A percentile compares a stretch with the other conserved stretches of the same genome.
Evolutionary conservation across 2,113 vertebrate species (phyloP).

Genomic region (Malurus alboscapulatus): DNA sequence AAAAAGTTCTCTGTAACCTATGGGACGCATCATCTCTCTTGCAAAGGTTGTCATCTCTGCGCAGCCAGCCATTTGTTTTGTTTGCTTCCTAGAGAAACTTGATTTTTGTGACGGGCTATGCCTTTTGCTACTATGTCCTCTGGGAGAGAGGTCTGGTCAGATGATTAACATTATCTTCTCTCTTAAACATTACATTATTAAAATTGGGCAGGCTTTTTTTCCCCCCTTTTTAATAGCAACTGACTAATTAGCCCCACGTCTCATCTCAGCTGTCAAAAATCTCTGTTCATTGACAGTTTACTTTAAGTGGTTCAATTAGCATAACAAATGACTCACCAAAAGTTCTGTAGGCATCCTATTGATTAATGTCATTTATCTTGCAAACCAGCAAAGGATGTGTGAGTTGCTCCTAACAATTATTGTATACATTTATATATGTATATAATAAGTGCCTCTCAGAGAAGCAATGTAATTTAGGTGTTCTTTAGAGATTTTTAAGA

Average conservation of each 20-base stretch:
- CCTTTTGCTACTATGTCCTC: constrained; percentile 1
- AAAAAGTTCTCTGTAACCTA: constrained; percentile 16
- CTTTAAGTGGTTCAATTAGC: constrained; percentile 83
- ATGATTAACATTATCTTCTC: constrained; percentile 70
- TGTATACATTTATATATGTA: constrained; percentile 73
- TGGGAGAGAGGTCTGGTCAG: constrained; percentile 63
- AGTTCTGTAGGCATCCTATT: constrained; percentile 84
- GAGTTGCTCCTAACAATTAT: constrained; percentile 76
- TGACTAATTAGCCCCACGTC: not conserved
- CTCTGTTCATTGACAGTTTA: constrained; percentile 73
- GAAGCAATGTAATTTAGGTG: constrained; percentile 10
- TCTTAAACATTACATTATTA: constrained; percentile 74
- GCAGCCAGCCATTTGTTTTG: constrained; percentile 34
- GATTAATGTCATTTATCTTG: constrained; percentile 85
- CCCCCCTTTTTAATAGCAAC: too few species aligned
- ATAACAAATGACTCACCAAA: constrained; percentile 83
- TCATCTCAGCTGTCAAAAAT: constrained; percentile 74
- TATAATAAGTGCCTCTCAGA: constrained; percentile 33
- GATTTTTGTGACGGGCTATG: not conserved
- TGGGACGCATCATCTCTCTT: constrained; percentile 35
- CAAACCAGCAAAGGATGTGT: constrained; percentile 72
- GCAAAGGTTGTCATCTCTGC: constrained; percentile 39
- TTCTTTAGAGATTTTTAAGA: constrained; percentile 44
- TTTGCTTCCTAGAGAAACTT: not conserved
- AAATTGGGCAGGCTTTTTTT: constrained; percentile 30